Evolutionary conservation across 2,113 vertebrate species (phyloP).

Genomic region (Fulmarus glacialis): DNA sequence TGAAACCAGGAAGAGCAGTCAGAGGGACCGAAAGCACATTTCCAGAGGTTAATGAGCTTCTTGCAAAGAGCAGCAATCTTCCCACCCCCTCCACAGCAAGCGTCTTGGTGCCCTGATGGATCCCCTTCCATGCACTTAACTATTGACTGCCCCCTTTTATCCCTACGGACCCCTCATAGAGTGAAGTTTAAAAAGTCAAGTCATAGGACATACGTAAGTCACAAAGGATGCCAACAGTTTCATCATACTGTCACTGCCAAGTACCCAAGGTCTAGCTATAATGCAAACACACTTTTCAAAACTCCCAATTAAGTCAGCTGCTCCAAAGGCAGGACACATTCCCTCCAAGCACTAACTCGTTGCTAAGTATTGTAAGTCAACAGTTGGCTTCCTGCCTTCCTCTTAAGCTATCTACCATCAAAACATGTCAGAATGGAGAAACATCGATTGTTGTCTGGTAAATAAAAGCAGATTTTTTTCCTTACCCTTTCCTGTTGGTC

Average conservation of each 20-base stretch:
- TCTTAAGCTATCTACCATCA: conserved; percentile 68
- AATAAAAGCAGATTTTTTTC: conserved; percentile 48
- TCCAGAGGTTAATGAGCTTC: background rate
- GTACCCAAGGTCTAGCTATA: background rate
- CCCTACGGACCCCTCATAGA: background rate
- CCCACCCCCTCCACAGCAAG: background rate
- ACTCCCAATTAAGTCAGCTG: conserved; percentile 6
- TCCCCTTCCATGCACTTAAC: background rate
- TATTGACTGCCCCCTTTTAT: background rate
- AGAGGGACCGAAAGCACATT: background rate
- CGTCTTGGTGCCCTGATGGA: background rate
- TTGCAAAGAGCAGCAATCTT: background rate
- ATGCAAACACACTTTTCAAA: background rate
- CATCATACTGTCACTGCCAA: background rate
- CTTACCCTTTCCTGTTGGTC: conserved; percentile 27
- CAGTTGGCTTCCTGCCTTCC: conserved; percentile 67
- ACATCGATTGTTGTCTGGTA: conserved; percentile 63
- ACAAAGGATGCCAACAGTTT: background rate
- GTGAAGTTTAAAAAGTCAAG: background rate
- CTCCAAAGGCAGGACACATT: conserved; percentile 48
- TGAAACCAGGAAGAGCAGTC: background rate
- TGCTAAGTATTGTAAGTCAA: conserved; percentile 64
- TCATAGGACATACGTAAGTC: background rate
- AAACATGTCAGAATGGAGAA: conserved; percentile 66
- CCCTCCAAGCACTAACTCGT: conserved; percentile 2